Conservation (phyloP, 1,140 invertebrate species). For the Zaprionus kolodkinae region DNA sequence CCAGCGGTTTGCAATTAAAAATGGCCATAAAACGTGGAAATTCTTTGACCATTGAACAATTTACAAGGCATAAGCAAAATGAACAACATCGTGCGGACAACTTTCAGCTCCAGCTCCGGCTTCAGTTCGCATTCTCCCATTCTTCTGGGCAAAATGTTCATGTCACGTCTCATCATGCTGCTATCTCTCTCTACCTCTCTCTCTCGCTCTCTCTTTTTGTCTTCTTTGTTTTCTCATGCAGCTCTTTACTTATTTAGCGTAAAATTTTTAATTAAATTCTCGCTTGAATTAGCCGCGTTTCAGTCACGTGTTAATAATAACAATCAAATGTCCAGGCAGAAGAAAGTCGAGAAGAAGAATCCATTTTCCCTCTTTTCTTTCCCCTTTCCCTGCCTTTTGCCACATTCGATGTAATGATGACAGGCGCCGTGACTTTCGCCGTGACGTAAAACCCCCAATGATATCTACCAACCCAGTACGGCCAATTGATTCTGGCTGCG, state of each 20-base stretch:
- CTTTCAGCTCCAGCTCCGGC: slow-evolving; percentile 22
- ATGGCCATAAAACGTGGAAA: slow-evolving; percentile 46
- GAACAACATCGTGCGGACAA: slow-evolving; percentile 64
- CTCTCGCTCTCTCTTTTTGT: not conserved
- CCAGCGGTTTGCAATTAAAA: slow-evolving; percentile 44
- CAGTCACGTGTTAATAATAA: slow-evolving; percentile 81
- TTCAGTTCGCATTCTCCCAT: not conserved
- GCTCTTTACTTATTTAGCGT: slow-evolving; percentile 56
- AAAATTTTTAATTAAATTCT: slow-evolving; percentile 80
- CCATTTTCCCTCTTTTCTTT: not conserved
- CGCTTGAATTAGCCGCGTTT: slow-evolving; percentile 73
- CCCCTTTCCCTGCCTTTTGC: not conserved
- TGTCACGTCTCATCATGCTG: slow-evolving; percentile 53
- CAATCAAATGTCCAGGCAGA: slow-evolving; percentile 64
- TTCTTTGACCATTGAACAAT: slow-evolving; percentile 65
- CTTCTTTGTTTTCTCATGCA: not conserved
- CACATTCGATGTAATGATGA: slow-evolving; percentile 32
- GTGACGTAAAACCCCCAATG: slow-evolving; percentile 50
- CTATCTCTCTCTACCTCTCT: slow-evolving; percentile 1
- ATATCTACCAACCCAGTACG: slow-evolving; percentile 55
- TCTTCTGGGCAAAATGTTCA: slow-evolving; percentile 39
- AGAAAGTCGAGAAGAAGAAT: not conserved
- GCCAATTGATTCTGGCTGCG: slow-evolving; percentile 58
- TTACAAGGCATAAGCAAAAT: slow-evolving; percentile 71
- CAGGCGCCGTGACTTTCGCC: slow-evolving; percentile 17